Conservation (phyloP, 2,113 vertebrate genomes). For the Xenus cinereus region DNA sequence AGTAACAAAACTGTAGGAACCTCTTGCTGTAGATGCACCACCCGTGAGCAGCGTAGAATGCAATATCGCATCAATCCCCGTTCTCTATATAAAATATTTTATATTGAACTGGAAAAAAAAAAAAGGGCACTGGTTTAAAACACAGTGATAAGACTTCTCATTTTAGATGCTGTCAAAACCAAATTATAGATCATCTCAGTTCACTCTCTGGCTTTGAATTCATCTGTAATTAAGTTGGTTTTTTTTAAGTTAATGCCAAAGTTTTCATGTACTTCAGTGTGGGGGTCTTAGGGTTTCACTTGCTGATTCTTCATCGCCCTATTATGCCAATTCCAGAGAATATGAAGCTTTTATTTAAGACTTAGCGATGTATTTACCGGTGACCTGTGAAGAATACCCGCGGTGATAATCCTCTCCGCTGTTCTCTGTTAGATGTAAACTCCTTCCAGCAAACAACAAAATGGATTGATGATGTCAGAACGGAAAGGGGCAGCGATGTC, state of each 20-base stretch:
- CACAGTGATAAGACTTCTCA: not conserved
- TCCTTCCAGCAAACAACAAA: slow-evolving; percentile 99
- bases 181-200: not conserved
- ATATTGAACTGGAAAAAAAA: not conserved
- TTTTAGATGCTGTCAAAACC: not conserved
- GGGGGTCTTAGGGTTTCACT: not conserved
- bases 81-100: not conserved
- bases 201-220: not conserved
- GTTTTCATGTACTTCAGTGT: not conserved
- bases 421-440: slow-evolving; percentile 88
- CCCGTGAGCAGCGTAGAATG: not conserved
- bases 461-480: slow-evolving; percentile 98
- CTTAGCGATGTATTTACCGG: not conserved
- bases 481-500: slow-evolving; percentile 97
- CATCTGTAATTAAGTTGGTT: not conserved
- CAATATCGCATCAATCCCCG: rapidly evolving
- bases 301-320: not conserved
- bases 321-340: not conserved
- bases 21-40: not conserved
- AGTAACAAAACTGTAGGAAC: not conserved
- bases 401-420: slow-evolving; percentile 55
- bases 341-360: not conserved
- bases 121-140: not conserved
- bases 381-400: not conserved
- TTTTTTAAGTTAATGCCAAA: not conserved